Conservation (phyloP, 2,888 invertebrate species). For the Acanthosepion esculentum region DNA sequence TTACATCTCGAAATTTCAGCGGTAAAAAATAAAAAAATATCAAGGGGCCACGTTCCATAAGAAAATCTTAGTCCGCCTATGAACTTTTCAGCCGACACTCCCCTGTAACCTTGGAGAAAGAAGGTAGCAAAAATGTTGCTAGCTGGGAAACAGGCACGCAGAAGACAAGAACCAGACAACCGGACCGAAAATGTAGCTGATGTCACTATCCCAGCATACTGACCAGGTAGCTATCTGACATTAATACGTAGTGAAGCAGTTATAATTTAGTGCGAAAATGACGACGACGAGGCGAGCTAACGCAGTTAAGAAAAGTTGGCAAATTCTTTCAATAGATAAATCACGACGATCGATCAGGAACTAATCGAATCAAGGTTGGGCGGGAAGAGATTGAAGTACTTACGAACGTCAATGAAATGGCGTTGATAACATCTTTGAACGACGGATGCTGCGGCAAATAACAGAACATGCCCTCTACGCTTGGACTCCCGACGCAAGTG, state of each 20-base stretch:
- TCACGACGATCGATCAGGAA: neutral
- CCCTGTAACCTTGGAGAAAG: too few relatives aligned
- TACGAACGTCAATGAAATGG: neutral
- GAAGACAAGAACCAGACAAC: too few relatives aligned
- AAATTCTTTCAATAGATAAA: neutral
- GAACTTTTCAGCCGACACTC: too few relatives aligned
- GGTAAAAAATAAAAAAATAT: too few relatives aligned
- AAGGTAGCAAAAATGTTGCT: too few relatives aligned
- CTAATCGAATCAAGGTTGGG: neutral
- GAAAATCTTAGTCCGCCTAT: too few relatives aligned
- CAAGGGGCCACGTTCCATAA: too few relatives aligned
- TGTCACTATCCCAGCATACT: too few relatives aligned
- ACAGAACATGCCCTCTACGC: neutral
- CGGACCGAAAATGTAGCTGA: too few relatives aligned
- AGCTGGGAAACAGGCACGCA: too few relatives aligned
- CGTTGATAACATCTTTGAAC: neutral
- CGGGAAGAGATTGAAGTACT: neutral
- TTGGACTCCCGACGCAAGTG: neutral
- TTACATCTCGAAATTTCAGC: too few relatives aligned
- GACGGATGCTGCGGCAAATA: neutral
- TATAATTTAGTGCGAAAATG: neutral
- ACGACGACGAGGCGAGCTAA: neutral
- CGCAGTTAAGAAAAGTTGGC: neutral
- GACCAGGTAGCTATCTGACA: neutral
- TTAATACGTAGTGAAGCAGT: neutral